Evolutionary conservation across 2,797 vertebrate genomes (phyloP), one percentile per base, ranked within the genome.

Genomic region (Coregonus sp.): DNA sequence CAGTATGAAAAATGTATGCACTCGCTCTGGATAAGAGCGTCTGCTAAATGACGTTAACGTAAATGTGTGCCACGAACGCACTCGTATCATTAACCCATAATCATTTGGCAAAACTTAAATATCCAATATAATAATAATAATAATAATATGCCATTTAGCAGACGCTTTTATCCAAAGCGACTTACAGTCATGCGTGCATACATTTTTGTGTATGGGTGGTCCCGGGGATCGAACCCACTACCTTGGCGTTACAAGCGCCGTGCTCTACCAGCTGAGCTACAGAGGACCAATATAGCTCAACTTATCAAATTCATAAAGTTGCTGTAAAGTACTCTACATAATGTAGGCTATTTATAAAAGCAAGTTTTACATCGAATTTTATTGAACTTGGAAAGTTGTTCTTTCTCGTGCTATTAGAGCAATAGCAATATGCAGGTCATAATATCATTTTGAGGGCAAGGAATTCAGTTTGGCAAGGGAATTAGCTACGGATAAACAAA

Each of bases 401-500:
- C 37, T 54, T 69, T 73, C 29, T 72, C 1, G 1, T 56, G 11
- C 29, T 74, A 71, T 78, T 76, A 85, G 80, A 85, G 81, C 76
- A 68, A 70, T 59, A 51, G 20, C 47, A 35, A 7, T 75, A 47
- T 80, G 74, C 33, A 74, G 72, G 29, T 66, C 5, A 18, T 70
- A 63, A 76, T 73, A 52, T 35, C 1, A 70, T 73, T 76, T 67
- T 68, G 35, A 71, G 66, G 68, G 37, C 61, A 81, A 77, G 6
- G 50, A 70, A 82, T 81, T 80, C 52, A 66, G 33, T 83, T 77
- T 81, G 80, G 71, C 80, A 78, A 63, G 51, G 16, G 69, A 78
- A 84, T 76, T 73, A 73, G 77, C 67, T 74, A 40, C 0, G 29
- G 65, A 63, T 80, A 54, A 80, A 84, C 78, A 69, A 68, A 78